Conservation (phyloP, 2,888 invertebrate genomes). For the Linyphia triangularis region DNA sequence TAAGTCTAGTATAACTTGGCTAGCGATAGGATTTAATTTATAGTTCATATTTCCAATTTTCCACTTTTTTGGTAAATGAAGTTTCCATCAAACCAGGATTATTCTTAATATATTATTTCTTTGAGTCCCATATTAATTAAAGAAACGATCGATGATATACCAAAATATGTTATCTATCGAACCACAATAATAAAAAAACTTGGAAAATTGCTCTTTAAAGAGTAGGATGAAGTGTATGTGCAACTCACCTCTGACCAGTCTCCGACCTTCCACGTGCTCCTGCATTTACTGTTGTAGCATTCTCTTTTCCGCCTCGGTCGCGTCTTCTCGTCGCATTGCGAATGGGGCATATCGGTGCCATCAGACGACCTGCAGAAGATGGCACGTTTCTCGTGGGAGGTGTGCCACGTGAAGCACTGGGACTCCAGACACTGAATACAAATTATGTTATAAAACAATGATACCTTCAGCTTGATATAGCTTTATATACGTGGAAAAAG, state of each 20-base stretch:
- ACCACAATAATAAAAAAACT: too few relatives aligned
- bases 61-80: too few relatives aligned
- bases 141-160: too few relatives aligned
- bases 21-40: too few relatives aligned
- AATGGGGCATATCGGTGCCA: conserved; percentile 82
- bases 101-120: too few relatives aligned
- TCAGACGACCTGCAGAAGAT: conserved; percentile 83
- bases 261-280: conserved; percentile 93
- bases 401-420: conserved; percentile 87
- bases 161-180: too few relatives aligned
- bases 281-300: conserved; percentile 90
- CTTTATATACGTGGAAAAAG: neutral
- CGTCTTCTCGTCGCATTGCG: conserved; percentile 86
- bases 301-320: conserved; percentile 89
- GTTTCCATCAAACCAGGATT: too few relatives aligned
- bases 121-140: too few relatives aligned
- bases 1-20: too few relatives aligned
- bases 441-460: neutral
- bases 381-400: conserved; percentile 87
- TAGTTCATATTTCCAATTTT: too few relatives aligned
- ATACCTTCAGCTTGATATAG: neutral
- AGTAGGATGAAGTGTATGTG: too few relatives aligned
- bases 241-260: conserved; percentile 92
- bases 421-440: conserved; percentile 84
- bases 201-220: too few relatives aligned